Evolutionary conservation across 2,797 vertebrate genomes (phyloP).

Genomic region (Malurus splendens): DNA sequence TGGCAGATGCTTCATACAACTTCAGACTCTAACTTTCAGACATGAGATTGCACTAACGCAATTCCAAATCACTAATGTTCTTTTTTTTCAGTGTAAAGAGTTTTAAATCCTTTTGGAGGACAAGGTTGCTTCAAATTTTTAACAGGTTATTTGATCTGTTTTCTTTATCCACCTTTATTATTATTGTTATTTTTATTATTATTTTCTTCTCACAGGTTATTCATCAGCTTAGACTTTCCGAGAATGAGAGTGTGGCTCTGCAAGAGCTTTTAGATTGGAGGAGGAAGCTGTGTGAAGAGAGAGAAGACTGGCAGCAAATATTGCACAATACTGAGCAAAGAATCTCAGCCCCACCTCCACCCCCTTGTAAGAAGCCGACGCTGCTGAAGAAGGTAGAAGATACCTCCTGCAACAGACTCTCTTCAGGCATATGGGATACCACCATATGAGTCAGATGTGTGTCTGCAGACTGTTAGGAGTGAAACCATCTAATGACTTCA

Average conservation of each 20-base stretch:
- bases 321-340: slow-evolving; percentile 68
- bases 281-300: slow-evolving; percentile 82
- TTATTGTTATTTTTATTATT: neutral
- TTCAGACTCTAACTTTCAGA: neutral
- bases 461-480: neutral
- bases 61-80: neutral
- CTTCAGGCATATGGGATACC: slow-evolving; percentile 67
- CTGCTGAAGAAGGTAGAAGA: slow-evolving; percentile 76
- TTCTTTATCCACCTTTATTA: neutral
- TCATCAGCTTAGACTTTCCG: slow-evolving; percentile 80
- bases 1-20: neutral
- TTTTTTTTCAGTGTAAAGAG: neutral
- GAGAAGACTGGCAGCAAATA: slow-evolving; percentile 76
- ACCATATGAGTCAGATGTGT: slow-evolving; percentile 44
- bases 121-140: neutral
- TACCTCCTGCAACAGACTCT: slow-evolving; percentile 59
- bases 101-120: neutral
- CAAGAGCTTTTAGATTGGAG: slow-evolving; percentile 85
- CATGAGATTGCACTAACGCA: neutral
- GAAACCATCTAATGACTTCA: neutral
- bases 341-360: slow-evolving; percentile 75
- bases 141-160: neutral
- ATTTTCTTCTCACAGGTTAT: slow-evolving; percentile 72
- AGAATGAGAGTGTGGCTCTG: slow-evolving; percentile 79
- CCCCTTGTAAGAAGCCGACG: slow-evolving; percentile 78